Base-by-base conservation (phyloP, 2,113 vertebrate species). In the Egretta garzetta region DNA sequence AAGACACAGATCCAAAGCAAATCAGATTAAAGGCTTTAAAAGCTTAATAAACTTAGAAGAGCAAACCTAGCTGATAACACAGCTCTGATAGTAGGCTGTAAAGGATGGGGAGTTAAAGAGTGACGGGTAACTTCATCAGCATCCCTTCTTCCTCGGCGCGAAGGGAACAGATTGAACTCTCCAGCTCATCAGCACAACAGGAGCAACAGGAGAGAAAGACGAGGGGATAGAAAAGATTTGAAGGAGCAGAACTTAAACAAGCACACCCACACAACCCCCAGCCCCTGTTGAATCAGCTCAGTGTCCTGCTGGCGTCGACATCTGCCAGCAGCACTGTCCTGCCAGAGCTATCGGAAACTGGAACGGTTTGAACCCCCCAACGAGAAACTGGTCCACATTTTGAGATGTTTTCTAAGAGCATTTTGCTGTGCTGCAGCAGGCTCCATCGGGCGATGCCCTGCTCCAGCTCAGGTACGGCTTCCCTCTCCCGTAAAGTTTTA, bases 11-110 rank as follows among this genome's bases (percentile, higher is more conserved):
- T 67, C 52, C 60, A 70, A 74, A 76, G n/a, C 53, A 73, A 95
- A 91, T 72, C 80, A 80, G 91, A 95, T 95, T 96, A 96, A 89
- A 86, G 52, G 77, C 37, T 95, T 95, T 92, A 49, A 91, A 86
- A 88, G 89, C 67, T 89, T 87, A 94, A 68, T 87, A 93, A 93
- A 89, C 80, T 60, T 82, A 81, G 84, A 92, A 62, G 64, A 63
- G 41, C 58, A 93, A 92, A 95, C 90, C 88, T 79, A 89, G 80
- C 70, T 95, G 88, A 73, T 93, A 80, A 23, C 37, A 1, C 43
- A 47, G 90, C 70, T 80, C 73, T 76, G 87, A 58, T 39, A 73
- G 81, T 1, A 4, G 81, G 26, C 56, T 67, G 0, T 45, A 37
- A 88, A 77, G 49, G 47, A n/a, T 10, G 12, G 39, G 68, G 58